phyloP scores from a whole-genome alignment of 2,888 invertebrate genomes.

The Serripes groenlandicus region DNA sequence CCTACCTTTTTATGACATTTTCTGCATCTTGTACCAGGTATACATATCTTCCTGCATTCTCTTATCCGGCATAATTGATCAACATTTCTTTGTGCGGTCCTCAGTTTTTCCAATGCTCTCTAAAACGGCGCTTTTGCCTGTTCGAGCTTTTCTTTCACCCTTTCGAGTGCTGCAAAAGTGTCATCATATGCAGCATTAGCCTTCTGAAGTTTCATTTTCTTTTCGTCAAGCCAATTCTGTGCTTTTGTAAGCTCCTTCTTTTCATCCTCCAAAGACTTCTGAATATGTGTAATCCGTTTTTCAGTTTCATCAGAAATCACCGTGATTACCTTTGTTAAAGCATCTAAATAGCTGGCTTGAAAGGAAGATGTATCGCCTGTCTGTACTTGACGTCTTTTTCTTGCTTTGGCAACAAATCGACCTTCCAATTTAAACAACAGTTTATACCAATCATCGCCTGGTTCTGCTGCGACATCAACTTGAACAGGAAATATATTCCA shows the following conservation, averaged over 20 bases:
- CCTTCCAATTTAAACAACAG: constrained; percentile 49
- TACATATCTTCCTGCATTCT: constrained; percentile 54
- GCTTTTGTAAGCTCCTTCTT: constrained; percentile 47
- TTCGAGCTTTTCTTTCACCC: constrained; percentile 62
- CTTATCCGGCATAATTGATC: constrained; percentile 61
- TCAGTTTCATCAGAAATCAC: constrained; percentile 48
- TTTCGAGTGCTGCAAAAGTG: constrained; percentile 45
- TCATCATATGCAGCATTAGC: constrained; percentile 54
- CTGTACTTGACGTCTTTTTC: constrained; percentile 30
- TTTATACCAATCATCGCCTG: constrained; percentile 44
- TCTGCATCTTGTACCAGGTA: constrained; percentile 59
- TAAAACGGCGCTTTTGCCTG: constrained; percentile 60
- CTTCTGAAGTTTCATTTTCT: constrained; percentile 44
- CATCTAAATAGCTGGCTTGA: constrained; percentile 60
- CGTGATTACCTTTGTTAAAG: constrained; percentile 24
- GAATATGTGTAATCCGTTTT: constrained; percentile 50
- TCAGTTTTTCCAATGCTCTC: constrained; percentile 50
- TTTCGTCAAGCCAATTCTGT: constrained; percentile 58
- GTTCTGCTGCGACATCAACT: constrained; percentile 42
- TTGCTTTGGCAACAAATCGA: constrained; percentile 40
- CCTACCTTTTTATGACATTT: constrained; percentile 42
- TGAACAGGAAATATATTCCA: constrained; percentile 54
- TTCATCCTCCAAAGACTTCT: constrained; percentile 39
- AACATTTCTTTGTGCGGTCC: constrained; percentile 60
- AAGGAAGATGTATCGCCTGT: constrained; percentile 51